phyloP scores from a whole-genome alignment of 2,113 vertebrate species.

The Laticauda colubrina region DNA sequence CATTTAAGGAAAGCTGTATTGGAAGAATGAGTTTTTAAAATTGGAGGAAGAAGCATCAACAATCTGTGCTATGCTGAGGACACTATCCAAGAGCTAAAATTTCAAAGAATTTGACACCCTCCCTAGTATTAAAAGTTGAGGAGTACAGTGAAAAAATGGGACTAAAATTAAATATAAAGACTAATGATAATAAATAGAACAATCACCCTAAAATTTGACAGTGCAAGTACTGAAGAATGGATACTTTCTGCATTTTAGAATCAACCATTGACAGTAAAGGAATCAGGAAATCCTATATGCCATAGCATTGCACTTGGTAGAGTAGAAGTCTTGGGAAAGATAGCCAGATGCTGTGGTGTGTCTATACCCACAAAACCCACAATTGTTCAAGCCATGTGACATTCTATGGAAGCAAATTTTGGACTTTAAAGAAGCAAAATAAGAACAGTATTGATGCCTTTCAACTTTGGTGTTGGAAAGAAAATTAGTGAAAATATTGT shows the following conservation, averaged over 20 bases:
- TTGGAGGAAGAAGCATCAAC: background rate
- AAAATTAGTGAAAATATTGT: background rate
- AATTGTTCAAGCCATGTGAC: background rate
- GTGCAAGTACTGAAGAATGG: background rate
- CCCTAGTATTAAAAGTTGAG: background rate
- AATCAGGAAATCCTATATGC: background rate
- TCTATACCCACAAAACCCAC: background rate
- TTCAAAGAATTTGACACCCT: background rate
- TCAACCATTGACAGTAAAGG: background rate
- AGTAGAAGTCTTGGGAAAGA: background rate
- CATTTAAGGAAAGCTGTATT: background rate
- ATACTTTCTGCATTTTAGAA: background rate
- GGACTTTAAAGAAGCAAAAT: background rate
- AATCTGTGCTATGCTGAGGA: background rate
- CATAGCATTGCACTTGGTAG: background rate
- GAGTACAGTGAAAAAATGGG: background rate
- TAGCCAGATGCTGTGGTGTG: background rate
- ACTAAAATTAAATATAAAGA: background rate
- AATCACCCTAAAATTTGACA: background rate
- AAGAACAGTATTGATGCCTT: background rate
- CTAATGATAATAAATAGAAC: background rate
- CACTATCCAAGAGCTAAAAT: background rate
- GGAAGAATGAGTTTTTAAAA: background rate
- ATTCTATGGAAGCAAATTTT: background rate
- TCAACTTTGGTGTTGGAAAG: background rate